These are phyloP conservation scores for Catocala sponsa DNA, from an alignment of 2,888 invertebrate genomes.

Conservation along the genomic window DNA sequence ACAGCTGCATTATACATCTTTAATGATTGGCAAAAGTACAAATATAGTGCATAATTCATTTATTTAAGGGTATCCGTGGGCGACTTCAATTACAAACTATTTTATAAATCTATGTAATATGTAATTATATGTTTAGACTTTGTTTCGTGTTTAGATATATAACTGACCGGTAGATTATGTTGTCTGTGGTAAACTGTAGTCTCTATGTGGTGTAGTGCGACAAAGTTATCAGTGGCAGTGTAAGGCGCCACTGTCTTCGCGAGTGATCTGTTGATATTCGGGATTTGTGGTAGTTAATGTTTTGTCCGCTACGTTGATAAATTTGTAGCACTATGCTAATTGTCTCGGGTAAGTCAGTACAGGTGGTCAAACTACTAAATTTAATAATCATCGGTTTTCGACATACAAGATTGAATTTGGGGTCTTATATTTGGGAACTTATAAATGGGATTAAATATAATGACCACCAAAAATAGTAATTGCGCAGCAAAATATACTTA, in stretches of 20 bases:
- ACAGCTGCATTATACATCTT: no score
- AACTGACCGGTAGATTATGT: conserved; percentile 30
- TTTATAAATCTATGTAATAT: conserved; percentile 10
- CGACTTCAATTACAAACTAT: conserved; percentile 10
- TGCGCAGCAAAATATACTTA: no score
- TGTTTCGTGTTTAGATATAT: conserved; percentile 7
- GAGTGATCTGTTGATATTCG: background rate
- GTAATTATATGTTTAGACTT: conserved; percentile 32
- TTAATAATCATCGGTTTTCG: no score
- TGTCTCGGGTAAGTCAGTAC: conserved; percentile 5
- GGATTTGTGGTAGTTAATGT: background rate
- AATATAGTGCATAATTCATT: background rate
- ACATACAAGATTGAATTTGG: no score
- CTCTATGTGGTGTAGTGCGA: conserved; percentile 10
- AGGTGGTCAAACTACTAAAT: no score
- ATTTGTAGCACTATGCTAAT: background rate
- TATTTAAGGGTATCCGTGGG: conserved; percentile 24
- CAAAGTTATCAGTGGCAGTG: background rate
- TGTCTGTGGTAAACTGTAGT: conserved; percentile 25
- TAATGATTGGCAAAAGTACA: no score
- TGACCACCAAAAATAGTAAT: no score
- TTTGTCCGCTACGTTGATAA: background rate
- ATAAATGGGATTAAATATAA: no score
- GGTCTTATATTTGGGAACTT: no score
- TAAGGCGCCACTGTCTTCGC: background rate